Conservation (phyloP, 2,113 vertebrate species). For the Actinemys pallida region DNA sequence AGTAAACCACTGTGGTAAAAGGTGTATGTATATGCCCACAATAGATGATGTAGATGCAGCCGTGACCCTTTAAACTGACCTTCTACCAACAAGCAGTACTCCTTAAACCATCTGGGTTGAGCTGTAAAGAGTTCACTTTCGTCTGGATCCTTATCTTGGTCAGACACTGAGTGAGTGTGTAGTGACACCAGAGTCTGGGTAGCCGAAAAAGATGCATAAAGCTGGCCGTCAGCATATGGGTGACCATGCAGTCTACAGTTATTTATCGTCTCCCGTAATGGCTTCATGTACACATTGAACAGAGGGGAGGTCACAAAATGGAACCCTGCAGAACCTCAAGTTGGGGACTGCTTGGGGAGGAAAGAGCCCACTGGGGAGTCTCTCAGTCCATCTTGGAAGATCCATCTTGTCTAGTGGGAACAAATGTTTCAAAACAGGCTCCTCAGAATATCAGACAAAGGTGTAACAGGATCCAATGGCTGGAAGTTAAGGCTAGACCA, state of each 20-base stretch:
- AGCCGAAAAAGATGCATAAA: neutral
- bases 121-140: neutral
- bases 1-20: neutral
- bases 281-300: neutral
- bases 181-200: neutral
- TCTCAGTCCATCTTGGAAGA: neutral
- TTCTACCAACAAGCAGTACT: neutral
- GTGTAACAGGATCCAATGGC: neutral
- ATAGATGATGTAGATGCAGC: neutral
- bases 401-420: neutral
- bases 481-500: neutral
- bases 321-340: rapidly evolving
- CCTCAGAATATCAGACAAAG: neutral
- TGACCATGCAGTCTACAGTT: neutral
- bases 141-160: neutral
- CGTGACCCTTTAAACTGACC: neutral
- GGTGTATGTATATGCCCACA: rapidly evolving
- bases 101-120: neutral
- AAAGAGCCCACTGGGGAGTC: neutral
- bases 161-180: neutral
- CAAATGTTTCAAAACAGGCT: neutral
- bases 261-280: neutral
- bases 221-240: rapidly evolving
- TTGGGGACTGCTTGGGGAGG: neutral
- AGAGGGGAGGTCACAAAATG: neutral